Evolutionary conservation across 2,888 invertebrate species (phyloP).

Genomic region (Entomobrya multifasciata): DNA sequence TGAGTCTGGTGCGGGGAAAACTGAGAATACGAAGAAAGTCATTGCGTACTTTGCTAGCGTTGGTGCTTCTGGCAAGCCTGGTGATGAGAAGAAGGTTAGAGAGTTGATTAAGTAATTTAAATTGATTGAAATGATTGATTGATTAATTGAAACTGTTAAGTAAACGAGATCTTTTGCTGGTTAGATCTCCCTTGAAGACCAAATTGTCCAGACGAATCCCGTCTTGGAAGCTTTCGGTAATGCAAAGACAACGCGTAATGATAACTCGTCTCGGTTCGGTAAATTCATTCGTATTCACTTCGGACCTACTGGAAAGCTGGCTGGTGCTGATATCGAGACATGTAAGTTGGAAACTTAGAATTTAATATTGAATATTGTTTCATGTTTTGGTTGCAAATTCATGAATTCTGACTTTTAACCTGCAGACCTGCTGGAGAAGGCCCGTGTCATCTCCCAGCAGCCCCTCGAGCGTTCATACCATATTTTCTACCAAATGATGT

Average conservation of each 20-base stretch:
- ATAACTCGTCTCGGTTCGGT: slow-evolving; percentile 96
- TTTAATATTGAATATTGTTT: too few relatives aligned
- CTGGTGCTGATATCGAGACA: slow-evolving; percentile 99
- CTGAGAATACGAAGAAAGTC: slow-evolving; percentile 99
- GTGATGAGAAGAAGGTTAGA: slow-evolving; percentile 57
- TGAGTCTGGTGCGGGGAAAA: slow-evolving; percentile 95
- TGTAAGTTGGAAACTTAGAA: slow-evolving; percentile 89
- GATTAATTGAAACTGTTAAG: too few relatives aligned
- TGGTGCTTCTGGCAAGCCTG: slow-evolving; percentile 89
- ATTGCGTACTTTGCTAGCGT: slow-evolving; percentile 99
- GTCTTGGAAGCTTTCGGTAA: slow-evolving; percentile 99
- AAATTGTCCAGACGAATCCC: slow-evolving; percentile 99
- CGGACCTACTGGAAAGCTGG: slow-evolving; percentile 99
- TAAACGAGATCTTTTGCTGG: too few relatives aligned
- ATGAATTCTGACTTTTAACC: slow-evolving; percentile 86
- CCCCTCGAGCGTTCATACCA: slow-evolving; percentile 99
- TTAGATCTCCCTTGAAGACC: slow-evolving; percentile 98
- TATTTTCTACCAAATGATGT: slow-evolving; percentile 99
- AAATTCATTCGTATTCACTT: slow-evolving; percentile 99
- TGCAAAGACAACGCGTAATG: slow-evolving; percentile 99
- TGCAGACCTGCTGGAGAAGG: slow-evolving; percentile 98
- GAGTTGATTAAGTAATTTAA: neutral
- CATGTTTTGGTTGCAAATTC: slow-evolving; percentile 91
- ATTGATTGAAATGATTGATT: too few relatives aligned
- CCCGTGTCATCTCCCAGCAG: slow-evolving; percentile 99